Evolutionary conservation across 1,140 invertebrate genomes (phyloP), one percentile per base, ranked within the genome.

Genomic region (Drosophila trapezifrons): DNA sequence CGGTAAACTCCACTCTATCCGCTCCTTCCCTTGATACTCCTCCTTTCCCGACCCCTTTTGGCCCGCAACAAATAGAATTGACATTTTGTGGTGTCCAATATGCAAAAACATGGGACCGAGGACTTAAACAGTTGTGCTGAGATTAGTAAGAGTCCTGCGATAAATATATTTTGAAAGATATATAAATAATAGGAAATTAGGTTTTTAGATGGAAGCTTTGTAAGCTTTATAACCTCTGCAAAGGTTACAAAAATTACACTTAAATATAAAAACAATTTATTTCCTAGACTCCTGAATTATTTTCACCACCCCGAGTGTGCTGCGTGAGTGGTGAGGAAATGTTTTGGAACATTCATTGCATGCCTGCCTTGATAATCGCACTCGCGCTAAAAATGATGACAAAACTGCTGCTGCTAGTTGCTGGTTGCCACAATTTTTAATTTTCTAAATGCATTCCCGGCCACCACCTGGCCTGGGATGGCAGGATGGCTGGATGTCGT

Each of bases 331-430:
- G 66, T 47, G 55, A 64, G 63, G 54, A 46, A 87, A 83, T 85
- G 67, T 80, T 84, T 80, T 73, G 76, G 74, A 59, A 66, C 69
- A 71, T 89, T 80, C 73, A 69, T 89, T 80, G 85, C 84, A 89
- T 89, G 85, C 49, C 51, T 37, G 51, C 32, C 51, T 66, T 84
- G 83, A 84, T 89, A 89, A 89, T 90, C 84, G 73, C 72, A 54
- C 74, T 74, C 42, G 73, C 73, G 76, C 80, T 80, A 78, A 87
- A 89, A 89, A 89, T 80, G 84, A 89, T 89, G 85, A 89, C 84
- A 89, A 89, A 90, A 89, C 84, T 89, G 77, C 77, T 89, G 75
- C 76, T 90, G 77, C 78, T 87, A 89, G 80, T 87, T 84, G 83
- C 32, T 73, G 55, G 18, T 37, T 59, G 81, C 84, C 45, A 89